Conservation (phyloP, 1,140 invertebrate genomes). For the Euura lappo region DNA sequence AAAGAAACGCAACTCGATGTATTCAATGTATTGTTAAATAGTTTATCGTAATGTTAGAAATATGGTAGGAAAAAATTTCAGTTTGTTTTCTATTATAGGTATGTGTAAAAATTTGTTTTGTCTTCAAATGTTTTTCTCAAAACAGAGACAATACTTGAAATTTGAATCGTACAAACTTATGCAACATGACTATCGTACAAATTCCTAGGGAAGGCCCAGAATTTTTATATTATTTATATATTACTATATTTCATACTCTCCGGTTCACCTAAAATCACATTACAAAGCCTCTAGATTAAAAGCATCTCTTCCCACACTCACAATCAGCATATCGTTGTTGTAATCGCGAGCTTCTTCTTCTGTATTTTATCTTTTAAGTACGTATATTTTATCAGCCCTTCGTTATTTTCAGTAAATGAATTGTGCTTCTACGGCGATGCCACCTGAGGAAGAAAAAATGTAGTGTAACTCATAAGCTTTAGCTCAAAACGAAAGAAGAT, state of each 20-base stretch:
- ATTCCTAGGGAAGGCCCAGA: background rate
- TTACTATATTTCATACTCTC: conserved; percentile 30
- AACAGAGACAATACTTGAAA: too few relatives aligned
- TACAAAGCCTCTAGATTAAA: background rate
- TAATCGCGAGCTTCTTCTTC: background rate
- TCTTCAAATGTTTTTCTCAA: too few relatives aligned
- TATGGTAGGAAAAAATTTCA: too few relatives aligned
- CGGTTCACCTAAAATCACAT: conserved; percentile 35
- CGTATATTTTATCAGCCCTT: background rate
- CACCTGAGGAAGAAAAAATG: conserved; percentile 37
- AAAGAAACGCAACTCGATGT: background rate
- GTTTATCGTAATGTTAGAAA: too few relatives aligned
- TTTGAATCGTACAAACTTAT: too few relatives aligned
- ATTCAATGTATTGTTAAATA: too few relatives aligned
- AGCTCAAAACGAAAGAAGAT: conserved; percentile 13
- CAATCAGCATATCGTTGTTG: conserved; percentile 20
- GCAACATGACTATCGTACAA: background rate
- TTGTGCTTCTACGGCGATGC: conserved; percentile 40
- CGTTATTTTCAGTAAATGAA: background rate
- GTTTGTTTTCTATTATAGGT: too few relatives aligned
- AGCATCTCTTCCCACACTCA: too few relatives aligned
- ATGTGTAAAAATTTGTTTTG: too few relatives aligned
- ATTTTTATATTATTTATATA: background rate
- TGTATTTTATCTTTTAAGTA: conserved; percentile 14
- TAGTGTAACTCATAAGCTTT: too few relatives aligned